Percentiles rank a stretch among this genome's conserved stretches.
These are phyloP conservation scores for Antedon mediterranea DNA, from an alignment of 53 echinoderm and acorn worm genomes.

Conservation along the genomic window DNA sequence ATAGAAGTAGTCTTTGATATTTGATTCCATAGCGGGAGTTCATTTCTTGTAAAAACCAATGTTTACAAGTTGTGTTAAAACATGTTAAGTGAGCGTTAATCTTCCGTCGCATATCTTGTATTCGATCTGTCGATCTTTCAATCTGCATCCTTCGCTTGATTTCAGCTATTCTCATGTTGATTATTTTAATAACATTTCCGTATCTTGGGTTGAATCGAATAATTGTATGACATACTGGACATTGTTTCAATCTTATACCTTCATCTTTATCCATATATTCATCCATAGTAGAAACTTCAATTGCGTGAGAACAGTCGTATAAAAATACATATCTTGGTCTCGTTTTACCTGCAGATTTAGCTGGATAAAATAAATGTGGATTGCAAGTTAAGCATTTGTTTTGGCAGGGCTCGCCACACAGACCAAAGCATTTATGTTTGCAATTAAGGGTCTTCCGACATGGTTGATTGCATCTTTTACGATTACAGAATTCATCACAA, in stretches of 20 bases:
- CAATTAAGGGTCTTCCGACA: constrained; percentile 38
- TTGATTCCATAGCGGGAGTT: not conserved
- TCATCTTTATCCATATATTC: constrained; percentile 26
- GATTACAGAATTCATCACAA: constrained; percentile 1
- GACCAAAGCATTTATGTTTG: constrained; percentile 65
- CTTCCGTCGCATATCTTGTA: not conserved
- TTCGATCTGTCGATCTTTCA: constrained; percentile 17
- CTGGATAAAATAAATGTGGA: not conserved
- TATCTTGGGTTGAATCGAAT: constrained; percentile 51
- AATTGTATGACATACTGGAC: constrained; percentile 48
- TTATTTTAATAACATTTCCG: constrained; percentile 42
- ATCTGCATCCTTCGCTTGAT: not conserved
- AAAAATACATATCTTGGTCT: constrained; percentile 33
- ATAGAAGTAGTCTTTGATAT: not conserved
- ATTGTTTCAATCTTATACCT: constrained; percentile 31
- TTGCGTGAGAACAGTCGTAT: constrained; percentile 58
- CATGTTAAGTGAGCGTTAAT: not conserved
- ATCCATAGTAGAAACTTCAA: constrained; percentile 47
- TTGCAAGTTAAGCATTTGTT: constrained; percentile 63
- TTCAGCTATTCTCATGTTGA: not conserved
- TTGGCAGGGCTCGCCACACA: constrained; percentile 87
- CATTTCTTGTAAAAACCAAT: not conserved
- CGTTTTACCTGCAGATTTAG: not conserved
- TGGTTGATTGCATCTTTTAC: not conserved
- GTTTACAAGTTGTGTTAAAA: not conserved